Percentiles rank a stretch among this genome's conserved stretches.
Conservation (phyloP, 2,888 invertebrate genomes). For the Melanchra persicariae region DNA sequence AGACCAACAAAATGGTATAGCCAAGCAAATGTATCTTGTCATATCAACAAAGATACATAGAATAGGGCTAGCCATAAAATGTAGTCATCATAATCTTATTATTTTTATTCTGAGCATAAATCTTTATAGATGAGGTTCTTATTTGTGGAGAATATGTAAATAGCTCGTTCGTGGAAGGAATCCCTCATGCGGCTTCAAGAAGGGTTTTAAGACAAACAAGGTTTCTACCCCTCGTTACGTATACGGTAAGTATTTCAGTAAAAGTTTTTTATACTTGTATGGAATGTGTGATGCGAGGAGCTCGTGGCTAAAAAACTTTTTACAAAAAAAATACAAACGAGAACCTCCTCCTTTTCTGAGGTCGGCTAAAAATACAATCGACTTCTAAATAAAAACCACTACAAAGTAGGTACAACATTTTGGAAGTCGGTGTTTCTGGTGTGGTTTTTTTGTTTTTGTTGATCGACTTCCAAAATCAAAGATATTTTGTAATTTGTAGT, state of each 20-base stretch:
- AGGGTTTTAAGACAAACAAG: conserved; percentile 33
- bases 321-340: too few species aligned
- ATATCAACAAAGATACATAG: background rate
- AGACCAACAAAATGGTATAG: background rate
- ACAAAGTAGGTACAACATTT: too few species aligned
- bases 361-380: too few species aligned
- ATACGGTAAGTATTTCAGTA: background rate
- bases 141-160: conserved; percentile 46
- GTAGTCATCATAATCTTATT: conserved; percentile 1
- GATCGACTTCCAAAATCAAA: too few species aligned
- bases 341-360: too few species aligned
- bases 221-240: background rate
- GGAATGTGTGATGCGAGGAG: too few species aligned
- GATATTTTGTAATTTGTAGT: too few species aligned
- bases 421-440: too few species aligned
- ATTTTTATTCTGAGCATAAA: conserved; percentile 35
- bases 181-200: conserved; percentile 16
- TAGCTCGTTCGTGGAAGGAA: conserved; percentile 26
- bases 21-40: background rate
- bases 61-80: conserved; percentile 24
- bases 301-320: too few species aligned
- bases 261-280: too few species aligned
- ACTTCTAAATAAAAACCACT: too few species aligned
- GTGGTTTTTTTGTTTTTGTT: too few species aligned
- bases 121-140: conserved; percentile 35